Evolutionary conservation across 37 sponge, comb jelly and placozoan species (phyloP).

Genomic region (Axinella damicornis): DNA sequence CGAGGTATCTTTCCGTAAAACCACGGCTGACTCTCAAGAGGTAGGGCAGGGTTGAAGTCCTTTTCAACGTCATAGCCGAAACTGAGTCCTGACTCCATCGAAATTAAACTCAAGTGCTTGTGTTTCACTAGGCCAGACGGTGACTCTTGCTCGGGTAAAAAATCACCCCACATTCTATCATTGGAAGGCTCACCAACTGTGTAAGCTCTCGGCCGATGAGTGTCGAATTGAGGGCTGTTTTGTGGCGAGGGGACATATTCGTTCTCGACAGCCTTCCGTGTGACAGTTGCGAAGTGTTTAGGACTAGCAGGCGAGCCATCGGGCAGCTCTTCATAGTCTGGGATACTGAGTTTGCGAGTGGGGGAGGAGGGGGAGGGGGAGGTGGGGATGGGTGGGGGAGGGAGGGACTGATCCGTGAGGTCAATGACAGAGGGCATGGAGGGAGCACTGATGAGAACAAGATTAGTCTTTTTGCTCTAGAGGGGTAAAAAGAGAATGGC

Average conservation of each 20-base stretch:
- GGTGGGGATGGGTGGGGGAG: background rate
- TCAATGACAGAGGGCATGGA: slow-evolving; percentile 14
- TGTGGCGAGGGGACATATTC: slow-evolving; percentile 74
- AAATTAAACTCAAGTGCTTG: slow-evolving; percentile 68
- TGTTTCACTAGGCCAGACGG: background rate
- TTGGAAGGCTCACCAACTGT: background rate
- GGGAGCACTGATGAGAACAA: background rate
- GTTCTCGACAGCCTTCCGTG: slow-evolving; percentile 48
- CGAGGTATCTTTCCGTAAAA: slow-evolving; percentile 74
- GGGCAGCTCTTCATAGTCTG: slow-evolving; percentile 60
- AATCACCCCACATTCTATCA: background rate
- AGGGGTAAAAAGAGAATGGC: background rate
- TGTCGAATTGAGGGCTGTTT: slow-evolving; percentile 47
- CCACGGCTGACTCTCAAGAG: slow-evolving; percentile 82
- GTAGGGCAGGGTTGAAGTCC: slow-evolving; percentile 51
- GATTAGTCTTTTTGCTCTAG: slow-evolving; percentile 19
- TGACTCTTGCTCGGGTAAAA: too few relatives aligned
- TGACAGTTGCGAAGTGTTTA: background rate
- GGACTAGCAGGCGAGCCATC: slow-evolving; percentile 28
- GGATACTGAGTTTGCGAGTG: slow-evolving; percentile 4
- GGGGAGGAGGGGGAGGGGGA: background rate
- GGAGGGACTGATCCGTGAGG: background rate
- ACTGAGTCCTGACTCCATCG: slow-evolving; percentile 82
- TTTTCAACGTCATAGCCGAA: slow-evolving; percentile 78
- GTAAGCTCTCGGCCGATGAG: slow-evolving; percentile 26